phyloP scores from a whole-genome alignment of 2,888 invertebrate genomes.

The Chelonus formosanus region DNA sequence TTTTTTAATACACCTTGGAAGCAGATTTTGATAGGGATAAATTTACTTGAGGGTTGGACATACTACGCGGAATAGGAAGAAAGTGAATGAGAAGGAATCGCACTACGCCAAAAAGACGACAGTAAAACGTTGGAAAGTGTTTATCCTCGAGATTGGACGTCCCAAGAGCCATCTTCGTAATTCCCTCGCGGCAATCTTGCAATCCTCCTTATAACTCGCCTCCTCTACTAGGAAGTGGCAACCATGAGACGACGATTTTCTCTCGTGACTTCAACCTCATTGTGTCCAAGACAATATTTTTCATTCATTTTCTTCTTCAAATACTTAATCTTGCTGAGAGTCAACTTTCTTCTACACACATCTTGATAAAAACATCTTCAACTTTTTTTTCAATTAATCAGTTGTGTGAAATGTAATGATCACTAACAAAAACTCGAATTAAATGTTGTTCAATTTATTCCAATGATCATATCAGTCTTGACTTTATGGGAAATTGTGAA shows the following conservation, averaged over 20 bases:
- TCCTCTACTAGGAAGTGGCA: constrained; percentile 44
- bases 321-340: constrained; percentile 1
- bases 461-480: too few relatives aligned
- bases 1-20: constrained; percentile 49
- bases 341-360: too few relatives aligned
- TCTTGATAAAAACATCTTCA: too few relatives aligned
- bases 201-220: constrained; percentile 62
- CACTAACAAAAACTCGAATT: too few relatives aligned
- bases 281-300: constrained; percentile 55
- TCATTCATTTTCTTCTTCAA: constrained; percentile 47
- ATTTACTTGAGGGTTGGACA: constrained; percentile 8
- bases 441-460: too few relatives aligned
- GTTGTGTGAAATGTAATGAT: too few relatives aligned
- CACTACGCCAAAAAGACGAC: constrained; percentile 18
- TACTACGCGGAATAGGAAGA: background rate
- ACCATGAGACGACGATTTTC: constrained; percentile 43
- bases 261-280: constrained; percentile 36
- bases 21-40: constrained; percentile 24
- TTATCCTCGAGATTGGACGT: constrained; percentile 65
- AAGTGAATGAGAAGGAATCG: constrained; percentile 28
- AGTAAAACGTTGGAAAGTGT: constrained; percentile 62
- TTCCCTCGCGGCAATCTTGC: constrained; percentile 64
- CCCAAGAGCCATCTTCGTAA: constrained; percentile 62
- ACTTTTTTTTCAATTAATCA: too few relatives aligned
- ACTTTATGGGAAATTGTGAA: too few relatives aligned